Percentiles rank a stretch among this genome's conserved stretches.
These are phyloP conservation scores for Epistrophe eligans DNA, from an alignment of 2,888 invertebrate genomes.

Conservation along the genomic window DNA sequence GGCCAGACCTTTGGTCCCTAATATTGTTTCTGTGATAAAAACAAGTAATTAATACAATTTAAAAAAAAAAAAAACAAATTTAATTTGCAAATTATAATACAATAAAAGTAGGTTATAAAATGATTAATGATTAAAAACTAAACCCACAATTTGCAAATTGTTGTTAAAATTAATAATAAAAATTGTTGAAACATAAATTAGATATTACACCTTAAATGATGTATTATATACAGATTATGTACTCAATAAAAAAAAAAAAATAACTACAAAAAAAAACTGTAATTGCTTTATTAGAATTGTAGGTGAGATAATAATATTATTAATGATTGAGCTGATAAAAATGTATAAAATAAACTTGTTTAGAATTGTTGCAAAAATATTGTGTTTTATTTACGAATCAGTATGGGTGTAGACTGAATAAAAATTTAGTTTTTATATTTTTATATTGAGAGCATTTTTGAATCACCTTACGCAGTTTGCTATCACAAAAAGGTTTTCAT, in stretches of 20 bases:
- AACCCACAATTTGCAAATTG: conserved; percentile 10
- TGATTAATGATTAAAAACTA: background rate
- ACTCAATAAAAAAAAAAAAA: background rate
- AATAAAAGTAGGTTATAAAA: background rate
- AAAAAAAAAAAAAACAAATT: background rate
- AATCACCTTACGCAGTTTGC: no score
- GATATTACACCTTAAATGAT: conserved; percentile 9
- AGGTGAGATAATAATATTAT: conserved; percentile 22
- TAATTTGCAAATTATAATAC: conserved; percentile 36
- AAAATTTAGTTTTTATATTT: no score
- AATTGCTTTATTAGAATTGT: conserved; percentile 50
- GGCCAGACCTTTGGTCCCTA: conserved; percentile 68
- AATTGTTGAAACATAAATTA: conserved; percentile 20
- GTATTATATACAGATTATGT: conserved; percentile 21
- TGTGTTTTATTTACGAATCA: conserved; percentile 44
- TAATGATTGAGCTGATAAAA: conserved; percentile 28
- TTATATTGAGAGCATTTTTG: no score
- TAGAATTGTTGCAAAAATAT: conserved; percentile 58
- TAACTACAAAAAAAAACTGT: conserved; percentile 21
- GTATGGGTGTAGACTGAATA: no score
- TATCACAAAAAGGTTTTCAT: no score
- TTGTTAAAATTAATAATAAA: conserved; percentile 12
- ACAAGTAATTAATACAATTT: conserved; percentile 53
- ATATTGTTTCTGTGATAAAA: conserved; percentile 75
- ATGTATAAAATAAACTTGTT: conserved; percentile 58